These are phyloP conservation scores for Maniola jurtina DNA, from an alignment of 1,140 invertebrate genomes.

Conservation along the genomic window DNA sequence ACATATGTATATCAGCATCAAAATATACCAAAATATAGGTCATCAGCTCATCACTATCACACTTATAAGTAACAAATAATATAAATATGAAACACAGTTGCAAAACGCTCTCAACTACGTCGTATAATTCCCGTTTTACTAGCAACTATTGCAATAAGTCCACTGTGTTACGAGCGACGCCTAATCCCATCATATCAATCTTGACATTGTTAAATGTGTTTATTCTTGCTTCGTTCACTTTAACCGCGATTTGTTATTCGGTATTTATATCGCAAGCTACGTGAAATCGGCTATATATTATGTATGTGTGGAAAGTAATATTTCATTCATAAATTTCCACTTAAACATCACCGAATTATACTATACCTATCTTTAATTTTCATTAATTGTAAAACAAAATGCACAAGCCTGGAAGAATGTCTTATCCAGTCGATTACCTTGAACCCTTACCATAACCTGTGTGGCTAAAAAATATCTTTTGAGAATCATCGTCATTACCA, in stretches of 20 bases:
- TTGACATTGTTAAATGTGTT: constrained; percentile 10
- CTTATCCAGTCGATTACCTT: no score
- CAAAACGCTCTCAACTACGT: constrained; percentile 1
- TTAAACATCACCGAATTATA: no score
- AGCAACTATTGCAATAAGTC: not conserved
- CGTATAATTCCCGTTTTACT: not conserved
- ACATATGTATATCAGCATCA: no score
- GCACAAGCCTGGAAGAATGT: no score
- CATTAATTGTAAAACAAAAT: no score
- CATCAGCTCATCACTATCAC: not conserved
- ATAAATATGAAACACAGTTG: constrained; percentile 5
- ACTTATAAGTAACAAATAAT: not conserved
- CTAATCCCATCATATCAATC: constrained; percentile 6
- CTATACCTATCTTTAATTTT: no score
- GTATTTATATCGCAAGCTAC: not conserved
- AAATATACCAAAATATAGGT: not conserved
- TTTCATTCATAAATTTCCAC: no score
- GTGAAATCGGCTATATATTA: no score
- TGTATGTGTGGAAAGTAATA: no score
- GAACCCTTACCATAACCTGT: no score
- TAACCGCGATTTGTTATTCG: not conserved
- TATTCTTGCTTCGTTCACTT: constrained; percentile 2
- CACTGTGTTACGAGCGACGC: not conserved
- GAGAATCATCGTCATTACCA: no score
- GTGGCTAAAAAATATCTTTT: no score